Base-by-base conservation (phyloP, 2,888 invertebrate species). In the Eilema caniola region DNA sequence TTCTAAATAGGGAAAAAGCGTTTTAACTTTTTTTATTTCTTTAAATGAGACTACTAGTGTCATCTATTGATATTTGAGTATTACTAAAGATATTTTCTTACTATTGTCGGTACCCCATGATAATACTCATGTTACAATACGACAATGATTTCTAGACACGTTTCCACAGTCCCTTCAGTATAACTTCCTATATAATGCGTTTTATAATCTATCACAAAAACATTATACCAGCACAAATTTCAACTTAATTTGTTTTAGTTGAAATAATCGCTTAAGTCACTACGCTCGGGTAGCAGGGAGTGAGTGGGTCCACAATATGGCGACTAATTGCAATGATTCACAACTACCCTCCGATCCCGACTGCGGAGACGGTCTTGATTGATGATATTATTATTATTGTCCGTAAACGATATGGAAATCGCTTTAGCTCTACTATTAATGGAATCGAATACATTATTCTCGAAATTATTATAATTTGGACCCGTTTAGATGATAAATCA, bases 281-380 rank as follows among this genome's bases (percentile, higher is more conserved):
- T 79, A 71, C 64, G 24, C 71, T 72, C 53, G 69, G 63, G 76
- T 67, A 62, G 66, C 16, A 20, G 72, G 79, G 77, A 78, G 77
- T 53, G 53, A 53, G 78, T 73, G 83, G 82, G 77, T 24, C 24
- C 75, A 81, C 82, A 87, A 85, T 82, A 87, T 86, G 88, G 85
- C 87, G 87, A 83, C 90, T 93, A 93, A 94, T 94, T 93, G 92
- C 89, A 81, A 76, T 86, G 88, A 92, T 93, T 93, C 92, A 90
- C 84, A 86, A 86, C 88, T 84, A 86, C 85, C 89, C 81, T 73
- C 83, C 80, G 82, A 86, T 84, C 73, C 83, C 79, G 80, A 85
- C 84, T 89, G 88, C 83, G 76, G 83, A 85, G 88, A 83, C 85
- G 79, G 71, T 76, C 84, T 86, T 90, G 89, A 92, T 91, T 91